A percentile compares a stretch with the other conserved stretches of the same genome.
These are phyloP conservation scores for Meteorus cinctellus DNA, from an alignment of 2,888 invertebrate genomes.

Conservation along the genomic window DNA sequence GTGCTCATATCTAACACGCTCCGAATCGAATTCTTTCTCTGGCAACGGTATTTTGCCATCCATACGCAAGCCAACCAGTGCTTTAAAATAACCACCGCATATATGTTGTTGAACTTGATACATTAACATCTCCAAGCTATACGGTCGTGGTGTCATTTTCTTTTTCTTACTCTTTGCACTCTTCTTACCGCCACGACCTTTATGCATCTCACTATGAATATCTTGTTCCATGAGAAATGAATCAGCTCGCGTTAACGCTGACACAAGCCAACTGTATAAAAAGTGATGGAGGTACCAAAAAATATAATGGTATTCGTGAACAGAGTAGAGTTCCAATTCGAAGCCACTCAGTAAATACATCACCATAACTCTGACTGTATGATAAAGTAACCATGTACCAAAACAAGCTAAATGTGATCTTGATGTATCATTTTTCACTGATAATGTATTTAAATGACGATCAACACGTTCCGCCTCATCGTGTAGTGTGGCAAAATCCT, in stretches of 20 bases:
- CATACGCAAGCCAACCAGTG: constrained; percentile 90
- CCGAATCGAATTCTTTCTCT: constrained; percentile 91
- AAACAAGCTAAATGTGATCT: constrained; percentile 88
- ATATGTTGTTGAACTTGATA: constrained; percentile 94
- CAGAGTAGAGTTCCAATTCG: constrained; percentile 95
- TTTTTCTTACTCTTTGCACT: constrained; percentile 81
- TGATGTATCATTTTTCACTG: constrained; percentile 80
- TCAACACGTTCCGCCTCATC: constrained; percentile 97
- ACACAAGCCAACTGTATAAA: constrained; percentile 94
- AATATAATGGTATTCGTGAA: constrained; percentile 96
- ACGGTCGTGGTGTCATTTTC: constrained; percentile 80
- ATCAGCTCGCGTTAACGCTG: constrained; percentile 92
- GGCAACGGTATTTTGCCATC: constrained; percentile 91
- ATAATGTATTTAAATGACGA: constrained; percentile 83
- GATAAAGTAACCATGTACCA: constrained; percentile 96
- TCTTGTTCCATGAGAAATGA: constrained; percentile 87
- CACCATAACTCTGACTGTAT: constrained; percentile 93
- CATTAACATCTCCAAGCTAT: constrained; percentile 88
- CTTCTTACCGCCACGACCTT: constrained; percentile 73
- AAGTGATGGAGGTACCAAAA: constrained; percentile 98
- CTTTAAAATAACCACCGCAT: constrained; percentile 92
- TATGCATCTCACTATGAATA: constrained; percentile 73
- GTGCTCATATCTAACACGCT: constrained; percentile 95
- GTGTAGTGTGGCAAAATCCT: constrained; percentile 93
- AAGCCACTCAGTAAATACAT: constrained; percentile 95